Percentiles rank a stretch among this genome's conserved stretches.
Evolutionary conservation across 2,797 vertebrate genomes (phyloP).

Genomic region (Phyllotis vaccarum): DNA sequence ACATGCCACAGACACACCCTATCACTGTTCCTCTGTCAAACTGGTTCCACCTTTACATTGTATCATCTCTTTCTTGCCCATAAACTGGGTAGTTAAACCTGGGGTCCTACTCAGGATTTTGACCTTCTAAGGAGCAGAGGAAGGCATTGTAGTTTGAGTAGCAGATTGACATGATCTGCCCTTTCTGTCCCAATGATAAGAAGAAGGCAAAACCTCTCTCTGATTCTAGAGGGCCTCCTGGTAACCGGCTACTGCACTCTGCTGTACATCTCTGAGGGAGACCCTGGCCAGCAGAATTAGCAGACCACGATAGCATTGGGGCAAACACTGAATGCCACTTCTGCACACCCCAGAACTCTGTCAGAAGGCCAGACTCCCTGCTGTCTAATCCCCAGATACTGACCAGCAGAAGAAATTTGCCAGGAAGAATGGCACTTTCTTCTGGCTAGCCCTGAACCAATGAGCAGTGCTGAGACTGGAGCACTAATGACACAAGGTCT

Average conservation of each 20-base stretch:
- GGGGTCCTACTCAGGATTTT: neutral
- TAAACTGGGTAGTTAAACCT: neutral
- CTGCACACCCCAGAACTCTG: neutral
- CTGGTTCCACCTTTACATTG: neutral
- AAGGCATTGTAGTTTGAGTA: neutral
- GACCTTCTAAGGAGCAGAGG: neutral
- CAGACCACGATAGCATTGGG: neutral
- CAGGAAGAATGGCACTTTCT: neutral
- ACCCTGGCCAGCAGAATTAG: too few species aligned
- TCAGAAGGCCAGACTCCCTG: neutral
- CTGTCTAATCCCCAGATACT: neutral
- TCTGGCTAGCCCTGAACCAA: neutral
- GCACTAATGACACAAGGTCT: neutral
- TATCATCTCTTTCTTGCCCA: neutral
- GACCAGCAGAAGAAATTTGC: neutral
- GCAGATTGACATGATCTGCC: neutral
- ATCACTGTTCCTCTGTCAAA: neutral
- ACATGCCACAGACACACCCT: neutral
- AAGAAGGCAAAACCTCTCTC: neutral
- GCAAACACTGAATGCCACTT: neutral
- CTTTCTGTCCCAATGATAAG: neutral
- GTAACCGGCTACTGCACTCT: too few species aligned
- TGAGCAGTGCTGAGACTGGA: neutral
- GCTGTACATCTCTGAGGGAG: neutral
- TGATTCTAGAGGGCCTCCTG: neutral